Base-by-base conservation (phyloP, 2,888 invertebrate species). In the Drosophila leonis region DNA sequence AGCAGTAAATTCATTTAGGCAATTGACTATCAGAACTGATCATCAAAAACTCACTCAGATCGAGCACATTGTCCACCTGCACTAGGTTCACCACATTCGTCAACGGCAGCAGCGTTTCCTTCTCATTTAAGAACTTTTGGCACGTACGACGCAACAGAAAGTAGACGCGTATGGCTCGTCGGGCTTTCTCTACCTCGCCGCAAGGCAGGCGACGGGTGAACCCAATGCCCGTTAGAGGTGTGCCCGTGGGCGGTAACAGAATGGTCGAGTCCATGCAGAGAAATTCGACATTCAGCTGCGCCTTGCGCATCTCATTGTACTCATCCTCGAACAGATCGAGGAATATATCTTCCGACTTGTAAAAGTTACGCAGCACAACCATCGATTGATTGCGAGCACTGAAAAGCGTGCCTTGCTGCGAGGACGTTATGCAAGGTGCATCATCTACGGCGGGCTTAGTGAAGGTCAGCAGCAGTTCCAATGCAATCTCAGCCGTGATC, bases 271-370 rank as follows among this genome's bases (percentile, higher is more conserved):
- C 99, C 97, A 98, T 98, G 93, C 98, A 98, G 76, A 99, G 93
- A 95, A 97, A 98, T 92, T 99, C 98, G 1, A 99, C 98, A 93
- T 98, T 98, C 59, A 98, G 92, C 1, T 96, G 96, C 20, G 96
- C 94, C 91, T 97, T 97, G 81, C 96, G 96, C 95, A 99, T 97
- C 93, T 98, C 98, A 91, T 96, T 97, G 93, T 97, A 98, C 89
- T 99, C 99, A 92, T 99, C 98, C 93, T 99, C 99, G 93, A 99
- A 99, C 95, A 99, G 97, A 92, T 99, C 99, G 66, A 99, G 94
- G 93, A 99, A 99, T 87, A 99, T 98, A 91, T 99, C 99, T 93
- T 99, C 99, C 85, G 97, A 97, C 95, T 98, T 98, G 93, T 98
- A 98, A 93, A 98, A 98, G 94, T 97, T 98, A 54, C 98, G 94